Evolutionary conservation across 2,113 vertebrate genomes (phyloP).

Genomic region (Coregonus clupeaformis): DNA sequence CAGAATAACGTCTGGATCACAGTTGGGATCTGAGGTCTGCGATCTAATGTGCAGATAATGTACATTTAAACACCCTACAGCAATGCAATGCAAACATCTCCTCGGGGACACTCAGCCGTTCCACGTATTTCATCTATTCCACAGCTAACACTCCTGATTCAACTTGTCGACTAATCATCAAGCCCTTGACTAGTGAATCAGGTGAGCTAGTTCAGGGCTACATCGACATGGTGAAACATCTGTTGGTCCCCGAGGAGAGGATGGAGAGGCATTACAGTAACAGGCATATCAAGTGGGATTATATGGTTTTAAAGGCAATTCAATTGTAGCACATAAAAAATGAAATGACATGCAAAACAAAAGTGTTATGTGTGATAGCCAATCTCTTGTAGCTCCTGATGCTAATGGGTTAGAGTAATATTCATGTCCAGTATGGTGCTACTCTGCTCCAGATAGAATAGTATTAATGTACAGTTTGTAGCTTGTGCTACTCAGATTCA

Average conservation of each 20-base stretch:
- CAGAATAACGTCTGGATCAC: slow-evolving; percentile 37
- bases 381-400: slow-evolving; percentile 52
- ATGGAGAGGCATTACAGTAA: not conserved
- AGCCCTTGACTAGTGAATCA: too few relatives aligned
- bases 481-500: too few relatives aligned
- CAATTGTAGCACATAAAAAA: slow-evolving; percentile 48
- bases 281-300: slow-evolving; percentile 48
- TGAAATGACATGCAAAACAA: slow-evolving; percentile 47
- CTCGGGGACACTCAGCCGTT: too few relatives aligned
- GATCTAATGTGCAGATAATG: not conserved
- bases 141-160: too few relatives aligned
- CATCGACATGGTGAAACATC: too few relatives aligned
- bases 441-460: slow-evolving; percentile 20
- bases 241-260: too few relatives aligned
- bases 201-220: too few relatives aligned
- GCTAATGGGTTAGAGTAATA: slow-evolving; percentile 13
- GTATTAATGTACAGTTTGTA: slow-evolving; percentile 1
- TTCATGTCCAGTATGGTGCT: too few relatives aligned
- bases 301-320: slow-evolving; percentile 52
- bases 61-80: slow-evolving; percentile 27
- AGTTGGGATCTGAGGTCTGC: slow-evolving; percentile 47
- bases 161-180: too few relatives aligned
- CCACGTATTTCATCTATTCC: too few relatives aligned
- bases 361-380: slow-evolving; percentile 27
- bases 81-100: too few relatives aligned